Percentiles rank a stretch among this genome's conserved stretches.
These are phyloP conservation scores for Drosophila nebulosa DNA, from an alignment of 1,140 invertebrate genomes.

Conservation along the genomic window DNA sequence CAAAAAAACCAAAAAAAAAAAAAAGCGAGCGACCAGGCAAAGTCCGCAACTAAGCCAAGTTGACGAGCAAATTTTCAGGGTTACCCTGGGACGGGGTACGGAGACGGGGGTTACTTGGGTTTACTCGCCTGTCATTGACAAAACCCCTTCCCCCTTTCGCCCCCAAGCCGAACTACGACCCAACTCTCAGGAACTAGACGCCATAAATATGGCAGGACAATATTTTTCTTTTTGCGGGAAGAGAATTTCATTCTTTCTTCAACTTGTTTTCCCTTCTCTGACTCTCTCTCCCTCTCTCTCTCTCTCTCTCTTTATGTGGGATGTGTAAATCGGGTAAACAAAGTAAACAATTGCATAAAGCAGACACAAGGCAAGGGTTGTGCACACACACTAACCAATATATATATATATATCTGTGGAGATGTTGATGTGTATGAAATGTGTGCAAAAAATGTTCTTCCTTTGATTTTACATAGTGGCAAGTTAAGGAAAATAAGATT, in stretches of 20 bases:
- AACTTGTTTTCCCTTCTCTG: neutral
- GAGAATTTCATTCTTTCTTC: neutral
- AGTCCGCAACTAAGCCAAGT: constrained; percentile 45
- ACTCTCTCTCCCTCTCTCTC: neutral
- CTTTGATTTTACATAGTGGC: neutral
- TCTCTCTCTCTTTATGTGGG: neutral
- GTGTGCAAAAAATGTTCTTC: neutral
- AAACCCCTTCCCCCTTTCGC: neutral
- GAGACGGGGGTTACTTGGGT: no score
- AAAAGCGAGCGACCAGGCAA: constrained; percentile 17
- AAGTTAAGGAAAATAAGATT: constrained; percentile 1
- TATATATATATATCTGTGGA: neutral
- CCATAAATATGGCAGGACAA: neutral
- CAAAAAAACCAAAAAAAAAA: neutral
- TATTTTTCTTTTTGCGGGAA: neutral
- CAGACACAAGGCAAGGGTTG: neutral
- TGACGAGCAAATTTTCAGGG: constrained; percentile 50
- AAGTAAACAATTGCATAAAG: constrained; percentile 9
- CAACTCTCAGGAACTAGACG: constrained; percentile 1
- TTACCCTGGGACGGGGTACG: constrained; percentile 17
- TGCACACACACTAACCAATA: neutral
- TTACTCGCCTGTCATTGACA: constrained; percentile 3
- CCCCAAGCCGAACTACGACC: neutral
- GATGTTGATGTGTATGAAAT: neutral
- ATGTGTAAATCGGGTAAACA: constrained; percentile 6